Evolutionary conservation across 2,797 vertebrate species (phyloP).

Genomic region (Myripristis murdjan): DNA sequence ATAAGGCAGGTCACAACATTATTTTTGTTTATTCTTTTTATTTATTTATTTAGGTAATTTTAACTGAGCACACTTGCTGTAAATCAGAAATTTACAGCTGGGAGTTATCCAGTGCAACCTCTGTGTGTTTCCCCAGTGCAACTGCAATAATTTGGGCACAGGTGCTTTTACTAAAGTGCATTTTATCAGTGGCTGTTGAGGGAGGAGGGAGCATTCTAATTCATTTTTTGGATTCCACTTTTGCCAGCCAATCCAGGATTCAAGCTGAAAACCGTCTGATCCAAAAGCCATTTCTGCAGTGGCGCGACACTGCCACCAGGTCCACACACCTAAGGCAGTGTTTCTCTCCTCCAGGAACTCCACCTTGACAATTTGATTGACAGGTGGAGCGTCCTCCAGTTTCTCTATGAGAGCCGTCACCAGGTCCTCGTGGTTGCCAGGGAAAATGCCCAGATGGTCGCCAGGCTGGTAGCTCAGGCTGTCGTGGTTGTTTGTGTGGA

Average conservation of each 20-base stretch:
- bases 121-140: constrained; percentile 20
- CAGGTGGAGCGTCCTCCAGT: constrained; percentile 93
- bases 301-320: constrained; percentile 27
- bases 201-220: constrained; percentile 35
- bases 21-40: background rate
- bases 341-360: constrained; percentile 96
- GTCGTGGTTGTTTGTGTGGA: constrained; percentile 92
- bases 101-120: constrained; percentile 25
- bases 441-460: constrained; percentile 96
- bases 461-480: constrained; percentile 93
- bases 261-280: constrained; percentile 6
- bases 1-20: no score
- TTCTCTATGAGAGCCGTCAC: constrained; percentile 93
- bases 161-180: constrained; percentile 26
- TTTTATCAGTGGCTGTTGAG: constrained; percentile 33
- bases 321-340: constrained; percentile 92
- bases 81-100: constrained; percentile 48
- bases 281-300: constrained; percentile 25
- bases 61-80: constrained; percentile 12
- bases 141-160: constrained; percentile 43
- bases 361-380: constrained; percentile 95
- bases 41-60: constrained; percentile 14
- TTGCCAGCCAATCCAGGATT: constrained; percentile 48
- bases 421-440: constrained; percentile 95
- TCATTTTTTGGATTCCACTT: constrained; percentile 30